Evolutionary conservation across 2,888 invertebrate genomes (phyloP), one percentile per base, ranked within the genome.

Genomic region (Agrochola lota): DNA sequence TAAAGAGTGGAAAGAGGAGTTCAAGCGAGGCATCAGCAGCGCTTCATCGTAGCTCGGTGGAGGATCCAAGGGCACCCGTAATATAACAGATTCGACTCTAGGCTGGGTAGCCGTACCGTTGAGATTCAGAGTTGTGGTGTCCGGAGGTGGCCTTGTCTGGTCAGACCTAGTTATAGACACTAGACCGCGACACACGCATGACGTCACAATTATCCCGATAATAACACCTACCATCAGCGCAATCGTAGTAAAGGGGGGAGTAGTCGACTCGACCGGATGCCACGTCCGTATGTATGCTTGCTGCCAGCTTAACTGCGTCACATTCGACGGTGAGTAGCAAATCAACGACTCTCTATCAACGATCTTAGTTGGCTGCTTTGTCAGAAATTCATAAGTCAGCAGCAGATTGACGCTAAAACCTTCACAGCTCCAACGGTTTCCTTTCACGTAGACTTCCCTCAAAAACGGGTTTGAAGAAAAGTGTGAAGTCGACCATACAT

Each of bases 1-100:
- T 26, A 97, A 86, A 0, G 97, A 97, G 86, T 97, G 97, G 86
- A 97, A 97, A 0, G 98, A 97, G 2, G 97, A 93, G 84, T 97
- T 97, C 71, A 98, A 90, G 78, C 97, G 97, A 15, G 98, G 98
- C 97, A 98, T 97, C 57, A 97, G 94, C 46, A 98, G 94, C 0
- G 98, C 98, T 91, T 98, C 98, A 78, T 98, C 98, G 89, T 98
- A 98, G 20, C 97, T 98, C 0, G 98, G 98, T 60, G 98, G 97
- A 2, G 94, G 90, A 83, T 96, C 96, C 68, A 96, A 77, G 20
- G 96, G 95, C 60, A 96, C 91, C 72, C 96, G 90, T 87, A 95
- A 85, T 23, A 95, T 91, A 2, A 95, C 93, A 35, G 94, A 89
- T 40, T 96, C 96, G 9, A 87, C 90, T 70, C 94, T 91, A 12